phyloP scores from a whole-genome alignment of 2,888 invertebrate genomes.

The Lasiommata megera region DNA sequence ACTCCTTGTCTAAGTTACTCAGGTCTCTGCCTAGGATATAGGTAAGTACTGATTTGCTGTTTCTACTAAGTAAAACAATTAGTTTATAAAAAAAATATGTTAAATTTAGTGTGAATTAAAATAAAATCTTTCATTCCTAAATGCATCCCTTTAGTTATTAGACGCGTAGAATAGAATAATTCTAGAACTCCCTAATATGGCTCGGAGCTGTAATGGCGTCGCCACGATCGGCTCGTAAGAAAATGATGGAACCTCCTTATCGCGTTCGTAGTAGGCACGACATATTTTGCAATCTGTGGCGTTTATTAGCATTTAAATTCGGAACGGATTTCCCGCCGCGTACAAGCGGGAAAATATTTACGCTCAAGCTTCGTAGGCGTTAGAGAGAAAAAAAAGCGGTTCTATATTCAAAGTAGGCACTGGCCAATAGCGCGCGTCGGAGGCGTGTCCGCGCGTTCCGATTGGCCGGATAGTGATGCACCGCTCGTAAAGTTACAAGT shows the following conservation, averaged over 20 bases:
- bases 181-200: background rate
- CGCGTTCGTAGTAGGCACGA: background rate
- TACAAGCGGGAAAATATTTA: slow-evolving; percentile 37
- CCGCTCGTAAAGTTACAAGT: slow-evolving; percentile 67
- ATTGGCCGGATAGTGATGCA: slow-evolving; percentile 66
- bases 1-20: too few species aligned
- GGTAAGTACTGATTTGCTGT: too few species aligned
- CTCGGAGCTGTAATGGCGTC: background rate
- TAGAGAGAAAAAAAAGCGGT: slow-evolving; percentile 76
- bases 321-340: slow-evolving; percentile 33
- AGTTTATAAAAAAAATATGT: too few species aligned
- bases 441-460: slow-evolving; percentile 66
- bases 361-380: slow-evolving; percentile 66
- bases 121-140: too few species aligned
- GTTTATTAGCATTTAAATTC: slow-evolving; percentile 24
- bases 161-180: background rate
- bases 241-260: background rate
- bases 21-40: too few species aligned
- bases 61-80: too few species aligned
- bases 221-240: background rate
- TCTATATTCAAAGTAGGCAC: slow-evolving; percentile 76
- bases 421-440: slow-evolving; percentile 69
- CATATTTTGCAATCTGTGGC: background rate
- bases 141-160: background rate
- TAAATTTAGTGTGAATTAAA: too few species aligned